phyloP scores from a whole-genome alignment of 1,140 invertebrate species.

The Acyrthosiphon pisum region DNA sequence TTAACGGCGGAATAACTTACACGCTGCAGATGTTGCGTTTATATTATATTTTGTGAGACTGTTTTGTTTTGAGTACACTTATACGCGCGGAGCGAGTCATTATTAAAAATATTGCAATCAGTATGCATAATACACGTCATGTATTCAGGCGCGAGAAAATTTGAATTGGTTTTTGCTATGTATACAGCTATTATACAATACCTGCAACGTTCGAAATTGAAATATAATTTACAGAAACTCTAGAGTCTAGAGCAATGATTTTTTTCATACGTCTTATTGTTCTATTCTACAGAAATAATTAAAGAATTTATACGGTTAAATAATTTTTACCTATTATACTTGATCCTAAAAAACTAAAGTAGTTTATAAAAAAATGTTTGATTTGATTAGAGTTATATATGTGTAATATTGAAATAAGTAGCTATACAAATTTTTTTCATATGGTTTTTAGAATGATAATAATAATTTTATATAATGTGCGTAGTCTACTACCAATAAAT shows the following conservation, averaged over 20 bases:
- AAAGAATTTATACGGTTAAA: background rate
- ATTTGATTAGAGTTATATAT: background rate
- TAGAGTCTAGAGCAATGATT: background rate
- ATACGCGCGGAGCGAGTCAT: background rate
- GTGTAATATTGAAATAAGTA: background rate
- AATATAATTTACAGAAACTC: background rate
- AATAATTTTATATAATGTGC: background rate
- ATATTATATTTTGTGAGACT: background rate
- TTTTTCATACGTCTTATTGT: background rate
- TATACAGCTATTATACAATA: background rate
- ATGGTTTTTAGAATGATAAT: background rate
- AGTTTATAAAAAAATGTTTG: background rate
- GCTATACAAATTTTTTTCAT: background rate
- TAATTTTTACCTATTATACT: background rate
- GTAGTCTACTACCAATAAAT: background rate
- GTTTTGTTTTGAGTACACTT: slow-evolving; percentile 21
- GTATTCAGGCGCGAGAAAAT: background rate
- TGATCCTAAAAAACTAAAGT: background rate
- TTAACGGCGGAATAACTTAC: background rate
- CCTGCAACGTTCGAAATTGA: background rate
- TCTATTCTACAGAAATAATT: background rate
- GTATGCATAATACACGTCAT: background rate
- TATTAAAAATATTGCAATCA: background rate
- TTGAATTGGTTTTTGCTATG: background rate
- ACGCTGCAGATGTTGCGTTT: background rate